Conservation (phyloP, 2,888 invertebrate species). For the Dolichopus griseipennis region DNA sequence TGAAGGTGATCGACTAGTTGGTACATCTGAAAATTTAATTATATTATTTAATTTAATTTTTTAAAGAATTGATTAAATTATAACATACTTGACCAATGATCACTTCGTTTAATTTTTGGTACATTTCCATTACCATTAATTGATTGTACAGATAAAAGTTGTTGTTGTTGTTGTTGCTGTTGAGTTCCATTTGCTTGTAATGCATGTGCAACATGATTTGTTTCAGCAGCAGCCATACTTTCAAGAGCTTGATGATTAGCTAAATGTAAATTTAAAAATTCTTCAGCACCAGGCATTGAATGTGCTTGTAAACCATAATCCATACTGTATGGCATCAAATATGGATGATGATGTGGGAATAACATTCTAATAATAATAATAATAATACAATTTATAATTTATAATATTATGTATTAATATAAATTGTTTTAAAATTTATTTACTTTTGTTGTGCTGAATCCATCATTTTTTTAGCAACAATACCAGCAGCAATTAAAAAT, state of each 20-base stretch:
- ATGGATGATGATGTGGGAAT: constrained; percentile 37
- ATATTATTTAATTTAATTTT: no score
- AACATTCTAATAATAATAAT: constrained; percentile 33
- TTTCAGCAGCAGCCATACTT: constrained; percentile 30
- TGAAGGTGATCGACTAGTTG: not conserved
- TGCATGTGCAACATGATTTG: constrained; percentile 35
- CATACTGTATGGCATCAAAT: constrained; percentile 43
- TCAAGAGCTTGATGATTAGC: constrained; percentile 35
- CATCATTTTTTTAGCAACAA: constrained; percentile 54
- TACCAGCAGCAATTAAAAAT: constrained; percentile 52
- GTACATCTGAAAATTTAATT: not conserved
- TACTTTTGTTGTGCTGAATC: constrained; percentile 48
- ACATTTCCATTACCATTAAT: constrained; percentile 25
- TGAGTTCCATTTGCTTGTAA: constrained; percentile 33
- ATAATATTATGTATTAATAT: not conserved
- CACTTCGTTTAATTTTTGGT: constrained; percentile 41
- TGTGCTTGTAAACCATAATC: constrained; percentile 35
- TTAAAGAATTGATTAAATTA: no score
- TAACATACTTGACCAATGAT: constrained; percentile 34
- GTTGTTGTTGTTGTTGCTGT: constrained; percentile 16
- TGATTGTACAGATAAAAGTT: constrained; percentile 33
- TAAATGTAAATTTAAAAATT: constrained; percentile 32
- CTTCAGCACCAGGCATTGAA: constrained; percentile 32
- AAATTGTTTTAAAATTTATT: not conserved
- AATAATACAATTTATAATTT: not conserved